Evolutionary conservation across 1,140 invertebrate genomes (phyloP).

Genomic region (Lucilia sericata): DNA sequence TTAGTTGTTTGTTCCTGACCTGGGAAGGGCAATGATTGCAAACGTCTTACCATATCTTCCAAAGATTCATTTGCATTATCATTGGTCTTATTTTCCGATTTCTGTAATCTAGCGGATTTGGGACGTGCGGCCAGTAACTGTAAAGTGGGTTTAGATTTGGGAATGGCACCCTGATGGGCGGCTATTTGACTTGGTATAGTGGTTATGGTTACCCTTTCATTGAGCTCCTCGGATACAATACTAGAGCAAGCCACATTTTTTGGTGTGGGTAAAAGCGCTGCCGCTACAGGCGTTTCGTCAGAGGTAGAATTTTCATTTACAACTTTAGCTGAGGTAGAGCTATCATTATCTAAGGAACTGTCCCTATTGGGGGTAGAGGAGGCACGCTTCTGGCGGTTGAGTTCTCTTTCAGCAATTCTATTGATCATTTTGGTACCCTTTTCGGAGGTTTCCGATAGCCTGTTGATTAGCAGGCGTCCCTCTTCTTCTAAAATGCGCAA

Average conservation of each 20-base stretch:
- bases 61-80: constrained; percentile 51
- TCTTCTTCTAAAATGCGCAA: constrained; percentile 78
- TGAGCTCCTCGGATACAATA: constrained; percentile 53
- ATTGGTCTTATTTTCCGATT: neutral
- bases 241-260: constrained; percentile 53
- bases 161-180: constrained; percentile 50
- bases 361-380: constrained; percentile 1
- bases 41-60: constrained; percentile 61
- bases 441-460: constrained; percentile 70
- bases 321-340: no score
- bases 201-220: constrained; percentile 55
- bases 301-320: neutral
- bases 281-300: constrained; percentile 46
- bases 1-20: neutral
- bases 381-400: constrained; percentile 49
- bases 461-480: constrained; percentile 75
- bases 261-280: constrained; percentile 47
- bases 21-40: constrained; percentile 57
- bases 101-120: constrained; percentile 21
- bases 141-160: constrained; percentile 33
- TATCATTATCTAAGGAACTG: neutral
- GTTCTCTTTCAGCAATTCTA: constrained; percentile 59
- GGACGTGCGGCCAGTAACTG: constrained; percentile 21
- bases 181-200: constrained; percentile 56
- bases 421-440: constrained; percentile 68